phyloP scores from a whole-genome alignment of 2,797 vertebrate species.

The Pelochelys cantorii region DNA sequence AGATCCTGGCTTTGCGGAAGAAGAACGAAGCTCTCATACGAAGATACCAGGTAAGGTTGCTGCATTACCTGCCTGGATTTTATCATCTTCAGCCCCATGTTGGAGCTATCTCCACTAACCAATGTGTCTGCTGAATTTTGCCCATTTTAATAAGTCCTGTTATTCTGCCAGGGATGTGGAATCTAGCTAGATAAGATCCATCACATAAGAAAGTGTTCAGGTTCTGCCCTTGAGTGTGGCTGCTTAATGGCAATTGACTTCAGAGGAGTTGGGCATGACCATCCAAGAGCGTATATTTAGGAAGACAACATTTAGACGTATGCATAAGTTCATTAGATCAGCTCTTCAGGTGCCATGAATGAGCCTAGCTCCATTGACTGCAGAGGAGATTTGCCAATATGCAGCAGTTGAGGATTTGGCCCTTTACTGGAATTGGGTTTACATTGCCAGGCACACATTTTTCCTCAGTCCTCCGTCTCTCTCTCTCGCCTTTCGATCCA shows the following conservation, averaged over 20 bases:
- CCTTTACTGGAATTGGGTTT: background rate
- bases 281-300: background rate
- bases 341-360: background rate
- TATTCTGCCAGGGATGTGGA: background rate
- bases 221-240: background rate
- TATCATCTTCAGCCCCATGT: background rate
- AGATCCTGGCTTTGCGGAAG: slow-evolving; percentile 93
- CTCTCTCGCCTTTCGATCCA: background rate
- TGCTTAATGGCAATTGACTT: background rate
- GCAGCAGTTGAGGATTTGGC: background rate
- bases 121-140: background rate
- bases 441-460: background rate
- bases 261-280: background rate
- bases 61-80: background rate
- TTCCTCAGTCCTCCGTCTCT: background rate
- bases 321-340: background rate
- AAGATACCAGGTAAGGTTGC: slow-evolving; percentile 90
- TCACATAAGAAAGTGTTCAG: background rate
- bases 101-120: background rate
- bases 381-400: background rate
- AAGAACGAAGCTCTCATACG: slow-evolving; percentile 95
- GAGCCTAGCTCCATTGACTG: background rate
- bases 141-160: background rate
- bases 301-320: background rate
- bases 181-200: fast-evolving